phyloP scores from a whole-genome alignment of 2,113 vertebrate genomes.

The Phalacrocorax aristotelis region DNA sequence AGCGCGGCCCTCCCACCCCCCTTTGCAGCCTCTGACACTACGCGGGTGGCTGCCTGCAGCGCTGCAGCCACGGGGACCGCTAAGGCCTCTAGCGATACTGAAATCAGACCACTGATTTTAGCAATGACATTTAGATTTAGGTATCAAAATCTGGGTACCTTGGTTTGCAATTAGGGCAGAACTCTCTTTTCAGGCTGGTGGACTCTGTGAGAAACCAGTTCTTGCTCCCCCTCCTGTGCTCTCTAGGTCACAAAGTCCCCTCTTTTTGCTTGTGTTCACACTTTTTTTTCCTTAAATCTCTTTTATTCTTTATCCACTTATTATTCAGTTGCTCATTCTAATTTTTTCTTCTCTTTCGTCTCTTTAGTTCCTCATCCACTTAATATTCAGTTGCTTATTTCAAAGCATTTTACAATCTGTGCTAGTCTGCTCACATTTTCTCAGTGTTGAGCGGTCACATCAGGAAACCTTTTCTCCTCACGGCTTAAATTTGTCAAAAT shows the following conservation, averaged over 20 bases:
- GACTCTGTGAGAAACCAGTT: neutral
- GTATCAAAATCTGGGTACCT: neutral
- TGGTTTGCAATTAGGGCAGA: neutral
- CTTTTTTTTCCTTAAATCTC: neutral
- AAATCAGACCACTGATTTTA: neutral
- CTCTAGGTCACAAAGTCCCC: neutral
- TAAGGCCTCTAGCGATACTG: neutral
- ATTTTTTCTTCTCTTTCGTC: neutral
- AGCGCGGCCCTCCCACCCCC: too few relatives aligned
- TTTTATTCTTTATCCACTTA: neutral
- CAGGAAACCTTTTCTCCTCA: neutral
- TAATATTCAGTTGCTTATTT: constrained; percentile 5
- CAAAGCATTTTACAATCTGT: neutral
- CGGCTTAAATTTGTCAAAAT: neutral
- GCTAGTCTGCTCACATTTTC: neutral
- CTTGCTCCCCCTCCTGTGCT: neutral
- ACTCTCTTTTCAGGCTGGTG: neutral
- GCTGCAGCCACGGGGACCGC: neutral
- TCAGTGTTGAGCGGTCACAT: neutral
- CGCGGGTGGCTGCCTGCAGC: neutral
- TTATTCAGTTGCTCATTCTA: neutral
- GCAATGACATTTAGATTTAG: neutral
- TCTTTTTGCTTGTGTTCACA: neutral
- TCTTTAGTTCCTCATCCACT: neutral
- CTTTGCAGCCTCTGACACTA: neutral